A percentile compares a stretch with the other conserved stretches of the same genome.
These are phyloP conservation scores for Adelognathus sp. DNA, from an alignment of 2,888 invertebrate species.

Conservation along the genomic window DNA sequence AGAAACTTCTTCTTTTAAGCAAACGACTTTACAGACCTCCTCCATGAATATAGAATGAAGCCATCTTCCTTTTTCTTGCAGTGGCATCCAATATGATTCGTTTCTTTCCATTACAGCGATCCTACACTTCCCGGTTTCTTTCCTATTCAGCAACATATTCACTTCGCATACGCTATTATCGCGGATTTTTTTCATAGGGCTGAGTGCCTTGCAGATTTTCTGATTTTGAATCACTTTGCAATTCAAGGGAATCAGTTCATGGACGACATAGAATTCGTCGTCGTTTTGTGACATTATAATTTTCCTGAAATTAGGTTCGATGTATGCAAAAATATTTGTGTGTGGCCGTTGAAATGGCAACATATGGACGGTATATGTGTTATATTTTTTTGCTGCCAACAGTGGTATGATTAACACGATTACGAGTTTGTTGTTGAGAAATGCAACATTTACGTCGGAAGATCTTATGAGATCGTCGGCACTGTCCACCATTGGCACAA, in stretches of 20 bases:
- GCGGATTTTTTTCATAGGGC: not conserved
- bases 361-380: not conserved
- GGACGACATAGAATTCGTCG: not conserved
- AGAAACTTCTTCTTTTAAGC: not conserved
- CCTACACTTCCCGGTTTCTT: not conserved
- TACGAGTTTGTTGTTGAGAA: not conserved
- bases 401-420: not conserved
- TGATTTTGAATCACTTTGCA: constrained; percentile 1
- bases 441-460: not conserved
- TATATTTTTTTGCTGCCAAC: not conserved
- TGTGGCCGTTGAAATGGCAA: not conserved
- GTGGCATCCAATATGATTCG: not conserved
- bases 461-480: not conserved
- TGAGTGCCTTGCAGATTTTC: not conserved
- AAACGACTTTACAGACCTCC: not conserved
- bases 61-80: not conserved
- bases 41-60: not conserved
- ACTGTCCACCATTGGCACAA: not conserved
- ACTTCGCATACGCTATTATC: not conserved
- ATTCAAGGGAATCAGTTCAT: not conserved
- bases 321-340: not conserved
- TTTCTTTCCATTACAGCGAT: not conserved
- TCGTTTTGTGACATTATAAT: not conserved
- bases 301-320: not conserved
- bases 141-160: not conserved